Evolutionary conservation across 1,140 invertebrate species (phyloP).

Genomic region (Hylaeus anthracinus): DNA sequence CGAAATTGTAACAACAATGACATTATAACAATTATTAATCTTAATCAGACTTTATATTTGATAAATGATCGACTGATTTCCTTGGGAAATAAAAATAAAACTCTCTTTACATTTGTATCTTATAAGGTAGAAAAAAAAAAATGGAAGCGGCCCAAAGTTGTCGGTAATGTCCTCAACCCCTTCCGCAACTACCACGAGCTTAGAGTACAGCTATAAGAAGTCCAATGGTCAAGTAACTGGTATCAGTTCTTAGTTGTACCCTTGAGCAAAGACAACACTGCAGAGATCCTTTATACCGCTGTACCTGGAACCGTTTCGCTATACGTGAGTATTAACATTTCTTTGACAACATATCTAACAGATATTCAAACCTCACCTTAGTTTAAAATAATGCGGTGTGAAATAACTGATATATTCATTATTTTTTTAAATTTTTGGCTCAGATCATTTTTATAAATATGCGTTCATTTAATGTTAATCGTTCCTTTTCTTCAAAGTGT

Average conservation of each 20-base stretch:
- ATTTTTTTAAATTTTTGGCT: no score
- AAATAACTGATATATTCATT: no score
- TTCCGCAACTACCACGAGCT: constrained; percentile 59
- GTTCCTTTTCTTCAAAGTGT: no score
- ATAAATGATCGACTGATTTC: not conserved
- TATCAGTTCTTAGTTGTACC: constrained; percentile 70
- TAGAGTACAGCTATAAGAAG: constrained; percentile 69
- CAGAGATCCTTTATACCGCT: constrained; percentile 30
- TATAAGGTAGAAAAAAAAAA: not conserved
- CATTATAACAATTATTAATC: no score
- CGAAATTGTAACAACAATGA: no score
- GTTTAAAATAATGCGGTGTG: no score
- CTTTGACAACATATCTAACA: not conserved
- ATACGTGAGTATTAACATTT: constrained; percentile 29
- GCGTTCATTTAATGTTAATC: no score
- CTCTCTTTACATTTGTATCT: no score
- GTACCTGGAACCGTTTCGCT: not conserved
- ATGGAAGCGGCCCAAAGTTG: constrained; percentile 3
- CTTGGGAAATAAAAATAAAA: not conserved
- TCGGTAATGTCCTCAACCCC: constrained; percentile 63
- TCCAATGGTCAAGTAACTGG: constrained; percentile 61
- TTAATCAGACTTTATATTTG: no score
- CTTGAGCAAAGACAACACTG: constrained; percentile 63
- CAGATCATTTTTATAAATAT: no score
- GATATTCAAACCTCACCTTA: no score